Conservation (phyloP, 2,888 invertebrate species). For the Drosophila antonietae region DNA sequence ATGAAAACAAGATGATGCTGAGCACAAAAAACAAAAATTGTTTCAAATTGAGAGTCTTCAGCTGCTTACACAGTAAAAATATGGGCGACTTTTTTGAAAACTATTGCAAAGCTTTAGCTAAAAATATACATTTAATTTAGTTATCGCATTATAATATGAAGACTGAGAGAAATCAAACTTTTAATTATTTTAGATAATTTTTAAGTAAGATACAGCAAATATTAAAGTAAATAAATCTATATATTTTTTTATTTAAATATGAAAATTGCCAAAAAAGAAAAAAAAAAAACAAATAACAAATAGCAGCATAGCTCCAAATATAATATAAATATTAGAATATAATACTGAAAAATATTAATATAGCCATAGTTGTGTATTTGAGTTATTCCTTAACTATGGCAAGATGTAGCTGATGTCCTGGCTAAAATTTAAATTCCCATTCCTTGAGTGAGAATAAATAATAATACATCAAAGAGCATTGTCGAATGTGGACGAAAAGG, state of each 20-base stretch:
- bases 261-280: too few relatives aligned
- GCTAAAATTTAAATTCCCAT: neutral
- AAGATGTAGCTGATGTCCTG: neutral
- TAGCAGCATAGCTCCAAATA: neutral
- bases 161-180: too few relatives aligned
- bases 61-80: neutral
- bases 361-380: neutral
- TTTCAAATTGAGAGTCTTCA: too few relatives aligned
- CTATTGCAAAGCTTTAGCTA: neutral
- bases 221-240: too few relatives aligned
- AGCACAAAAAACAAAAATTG: neutral
- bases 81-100: neutral
- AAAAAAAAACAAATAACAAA: too few relatives aligned
- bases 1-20: slow-evolving; percentile 4
- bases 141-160: too few relatives aligned
- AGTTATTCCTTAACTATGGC: too few relatives aligned
- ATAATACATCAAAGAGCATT: neutral
- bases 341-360: too few relatives aligned
- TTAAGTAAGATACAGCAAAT: too few relatives aligned
- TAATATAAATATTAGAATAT: neutral
- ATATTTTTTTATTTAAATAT: too few relatives aligned
- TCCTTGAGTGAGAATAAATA: neutral
- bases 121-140: neutral
- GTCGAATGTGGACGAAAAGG: neutral
- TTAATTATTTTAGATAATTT: too few relatives aligned